A percentile compares a stretch with the other conserved stretches of the same genome.
phyloP scores from a whole-genome alignment of 2,888 invertebrate species.

The Beris morrisii region DNA sequence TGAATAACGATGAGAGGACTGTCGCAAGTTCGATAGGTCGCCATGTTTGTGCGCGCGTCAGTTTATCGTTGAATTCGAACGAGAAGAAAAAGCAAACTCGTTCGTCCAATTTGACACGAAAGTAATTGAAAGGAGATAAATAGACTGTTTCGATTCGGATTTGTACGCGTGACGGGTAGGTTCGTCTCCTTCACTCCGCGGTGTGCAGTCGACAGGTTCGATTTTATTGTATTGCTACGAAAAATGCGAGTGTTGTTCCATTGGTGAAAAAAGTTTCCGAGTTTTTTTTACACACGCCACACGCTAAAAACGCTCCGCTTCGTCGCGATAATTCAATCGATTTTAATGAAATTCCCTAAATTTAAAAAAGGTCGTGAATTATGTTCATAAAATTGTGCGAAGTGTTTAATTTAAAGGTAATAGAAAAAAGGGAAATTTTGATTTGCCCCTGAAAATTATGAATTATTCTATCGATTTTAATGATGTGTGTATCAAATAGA shows the following conservation, averaged over 20 bases:
- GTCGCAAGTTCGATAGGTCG: no score
- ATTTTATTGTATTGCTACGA: slow-evolving; percentile 1
- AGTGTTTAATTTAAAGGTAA: slow-evolving; percentile 37
- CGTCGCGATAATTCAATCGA: not conserved
- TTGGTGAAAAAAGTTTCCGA: slow-evolving; percentile 22
- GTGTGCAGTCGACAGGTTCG: no score
- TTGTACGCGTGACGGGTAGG: no score
- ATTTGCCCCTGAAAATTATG: slow-evolving; percentile 14
- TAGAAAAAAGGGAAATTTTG: slow-evolving; percentile 1
- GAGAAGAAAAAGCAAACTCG: no score
- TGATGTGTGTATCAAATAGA: not conserved
- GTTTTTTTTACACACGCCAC: not conserved
- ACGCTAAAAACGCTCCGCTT: slow-evolving; percentile 10
- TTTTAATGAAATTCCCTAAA: not conserved
- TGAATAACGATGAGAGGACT: no score
- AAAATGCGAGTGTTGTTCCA: slow-evolving; percentile 25
- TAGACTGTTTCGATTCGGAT: no score
- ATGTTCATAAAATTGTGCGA: slow-evolving; percentile 34
- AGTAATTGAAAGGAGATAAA: no score
- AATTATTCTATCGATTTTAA: slow-evolving; percentile 24
- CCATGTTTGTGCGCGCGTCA: no score
- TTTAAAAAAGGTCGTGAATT: slow-evolving; percentile 23
- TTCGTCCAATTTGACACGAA: no score
- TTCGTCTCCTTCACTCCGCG: no score
- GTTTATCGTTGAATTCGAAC: no score